A percentile compares a stretch with the other conserved stretches of the same genome.
Conservation (phyloP, 2,797 vertebrate genomes). For the Gephyroberyx darwinii region DNA sequence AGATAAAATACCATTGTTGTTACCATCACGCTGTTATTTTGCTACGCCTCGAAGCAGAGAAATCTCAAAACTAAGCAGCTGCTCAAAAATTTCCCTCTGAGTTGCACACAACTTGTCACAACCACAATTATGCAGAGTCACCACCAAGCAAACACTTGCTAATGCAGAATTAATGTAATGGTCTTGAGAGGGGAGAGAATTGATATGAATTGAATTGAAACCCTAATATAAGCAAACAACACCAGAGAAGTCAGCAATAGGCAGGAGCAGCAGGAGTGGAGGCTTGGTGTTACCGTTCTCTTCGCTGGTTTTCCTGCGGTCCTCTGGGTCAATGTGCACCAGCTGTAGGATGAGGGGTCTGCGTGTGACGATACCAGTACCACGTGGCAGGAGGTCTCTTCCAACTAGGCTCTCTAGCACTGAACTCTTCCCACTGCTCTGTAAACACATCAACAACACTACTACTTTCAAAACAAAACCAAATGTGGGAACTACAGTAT, state of each 20-base stretch:
- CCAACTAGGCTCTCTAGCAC: constrained; percentile 98
- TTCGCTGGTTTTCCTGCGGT: constrained; percentile 90
- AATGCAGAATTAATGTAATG: not conserved
- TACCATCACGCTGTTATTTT: not conserved
- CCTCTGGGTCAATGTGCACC: constrained; percentile 92
- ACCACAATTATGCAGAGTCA: not conserved
- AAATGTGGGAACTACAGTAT: not conserved
- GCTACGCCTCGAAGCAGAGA: not conserved
- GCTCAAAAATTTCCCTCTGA: too few species aligned
- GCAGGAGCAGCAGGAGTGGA: not conserved
- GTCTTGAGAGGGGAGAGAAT: constrained; percentile 7
- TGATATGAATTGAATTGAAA: not conserved
- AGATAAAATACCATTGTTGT: not conserved
- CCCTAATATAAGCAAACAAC: not conserved
- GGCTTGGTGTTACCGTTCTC: constrained; percentile 87
- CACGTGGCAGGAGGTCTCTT: constrained; percentile 92
- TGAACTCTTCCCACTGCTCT: constrained; percentile 99
- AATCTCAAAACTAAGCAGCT: not conserved
- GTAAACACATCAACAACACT: constrained; percentile 70
- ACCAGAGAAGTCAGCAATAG: constrained; percentile 1
- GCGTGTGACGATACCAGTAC: constrained; percentile 95
- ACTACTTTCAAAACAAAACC: constrained; percentile 23
- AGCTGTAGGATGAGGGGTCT: constrained; percentile 97
- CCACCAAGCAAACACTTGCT: not conserved
- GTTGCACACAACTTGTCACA: too few species aligned